Conservation (phyloP, 2,888 invertebrate genomes). For the Plagiodera versicolora region DNA sequence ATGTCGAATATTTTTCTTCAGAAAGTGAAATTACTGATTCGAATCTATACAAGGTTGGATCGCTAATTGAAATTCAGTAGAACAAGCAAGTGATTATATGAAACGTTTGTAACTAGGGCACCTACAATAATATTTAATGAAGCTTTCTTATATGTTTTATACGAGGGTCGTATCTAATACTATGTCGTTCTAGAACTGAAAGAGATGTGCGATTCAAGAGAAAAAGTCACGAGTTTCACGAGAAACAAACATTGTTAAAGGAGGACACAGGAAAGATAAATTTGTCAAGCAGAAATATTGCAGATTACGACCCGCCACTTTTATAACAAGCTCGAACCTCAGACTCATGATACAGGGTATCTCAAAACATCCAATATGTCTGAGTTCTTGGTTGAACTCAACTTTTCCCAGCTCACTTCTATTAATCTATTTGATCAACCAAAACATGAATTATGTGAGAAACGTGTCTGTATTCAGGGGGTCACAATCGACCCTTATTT, state of each 20-base stretch:
- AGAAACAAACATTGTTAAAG: neutral
- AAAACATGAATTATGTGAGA: neutral
- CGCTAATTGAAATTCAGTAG: neutral
- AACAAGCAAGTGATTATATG: constrained; percentile 3
- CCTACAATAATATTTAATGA: neutral
- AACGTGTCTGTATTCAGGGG: neutral
- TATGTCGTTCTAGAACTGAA: neutral
- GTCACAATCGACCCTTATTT: neutral
- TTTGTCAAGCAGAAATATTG: too few species aligned
- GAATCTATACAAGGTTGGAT: neutral
- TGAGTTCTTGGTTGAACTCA: too few species aligned
- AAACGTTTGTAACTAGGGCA: neutral
- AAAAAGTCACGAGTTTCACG: neutral
- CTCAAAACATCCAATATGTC: too few species aligned
- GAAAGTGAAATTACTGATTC: neutral
- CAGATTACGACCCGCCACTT: too few species aligned
- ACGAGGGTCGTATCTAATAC: neutral
- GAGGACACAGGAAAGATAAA: too few species aligned
- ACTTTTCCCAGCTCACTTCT: neutral
- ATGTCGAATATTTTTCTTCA: too few species aligned
- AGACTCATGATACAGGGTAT: too few species aligned
- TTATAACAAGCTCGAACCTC: too few species aligned
- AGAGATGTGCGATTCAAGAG: neutral
- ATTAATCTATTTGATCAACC: neutral
- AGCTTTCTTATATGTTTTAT: constrained; percentile 1